These are phyloP conservation scores for Acrocephalus scirpaceus DNA, from an alignment of 2,797 vertebrate genomes.

Conservation along the genomic window DNA sequence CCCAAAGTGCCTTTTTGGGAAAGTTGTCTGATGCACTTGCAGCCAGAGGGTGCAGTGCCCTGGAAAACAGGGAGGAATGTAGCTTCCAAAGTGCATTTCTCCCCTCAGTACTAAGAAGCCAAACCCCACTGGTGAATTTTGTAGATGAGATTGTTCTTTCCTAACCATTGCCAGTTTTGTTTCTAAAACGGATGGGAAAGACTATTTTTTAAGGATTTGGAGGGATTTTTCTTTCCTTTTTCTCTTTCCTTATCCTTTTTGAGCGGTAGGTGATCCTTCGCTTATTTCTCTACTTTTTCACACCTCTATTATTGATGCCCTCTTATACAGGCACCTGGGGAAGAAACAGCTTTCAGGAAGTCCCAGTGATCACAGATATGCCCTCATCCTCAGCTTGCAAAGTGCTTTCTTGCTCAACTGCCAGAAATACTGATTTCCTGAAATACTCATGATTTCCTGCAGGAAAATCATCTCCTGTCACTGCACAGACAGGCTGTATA, in stretches of 20 bases:
- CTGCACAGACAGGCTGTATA: not conserved
- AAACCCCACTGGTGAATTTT: not conserved
- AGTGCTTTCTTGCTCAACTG: not conserved
- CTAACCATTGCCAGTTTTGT: not conserved
- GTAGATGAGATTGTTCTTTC: not conserved
- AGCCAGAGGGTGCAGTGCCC: not conserved
- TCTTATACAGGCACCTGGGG: not conserved
- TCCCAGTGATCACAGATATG: not conserved
- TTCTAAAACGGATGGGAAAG: not conserved
- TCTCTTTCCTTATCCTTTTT: not conserved
- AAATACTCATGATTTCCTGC: not conserved
- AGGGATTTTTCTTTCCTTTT: not conserved
- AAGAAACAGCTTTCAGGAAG: not conserved
- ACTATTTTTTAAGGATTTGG: not conserved
- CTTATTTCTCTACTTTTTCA: not conserved
- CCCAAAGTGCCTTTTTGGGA: slow-evolving; percentile 28
- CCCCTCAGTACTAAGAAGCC: not conserved
- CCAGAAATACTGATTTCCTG: not conserved
- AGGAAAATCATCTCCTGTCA: not conserved
- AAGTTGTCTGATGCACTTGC: not conserved
- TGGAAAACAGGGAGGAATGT: not conserved
- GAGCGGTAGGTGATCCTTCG: not conserved
- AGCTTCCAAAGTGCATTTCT: not conserved
- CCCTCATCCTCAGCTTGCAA: not conserved
- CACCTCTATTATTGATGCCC: not conserved